Percentiles rank a stretch among this genome's conserved stretches.
These are phyloP conservation scores for Zaprionus tsacasi DNA, from an alignment of 1,140 invertebrate species.

Conservation along the genomic window DNA sequence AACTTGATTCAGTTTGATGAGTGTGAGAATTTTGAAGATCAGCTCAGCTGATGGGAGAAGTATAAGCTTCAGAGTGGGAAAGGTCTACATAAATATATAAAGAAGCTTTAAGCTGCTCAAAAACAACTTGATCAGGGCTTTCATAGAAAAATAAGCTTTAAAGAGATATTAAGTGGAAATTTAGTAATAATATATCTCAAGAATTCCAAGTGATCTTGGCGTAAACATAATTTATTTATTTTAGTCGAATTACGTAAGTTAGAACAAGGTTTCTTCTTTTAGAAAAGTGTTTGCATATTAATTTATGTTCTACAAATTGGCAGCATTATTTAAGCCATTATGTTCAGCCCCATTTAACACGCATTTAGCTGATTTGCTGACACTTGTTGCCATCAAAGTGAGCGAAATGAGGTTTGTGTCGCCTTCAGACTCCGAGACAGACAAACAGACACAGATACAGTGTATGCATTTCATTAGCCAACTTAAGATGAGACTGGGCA, in stretches of 20 bases:
- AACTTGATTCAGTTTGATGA: not conserved
- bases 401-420: slow-evolving; percentile 50
- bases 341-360: slow-evolving; percentile 30
- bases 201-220: no score
- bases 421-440: slow-evolving; percentile 19
- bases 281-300: not conserved
- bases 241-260: not conserved
- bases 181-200: no score
- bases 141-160: no score
- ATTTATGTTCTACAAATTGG: not conserved
- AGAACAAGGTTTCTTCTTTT: not conserved
- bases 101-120: not conserved
- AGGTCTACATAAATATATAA: no score
- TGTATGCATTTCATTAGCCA: slow-evolving; percentile 44
- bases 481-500: slow-evolving; percentile 27
- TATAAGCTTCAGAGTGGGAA: not conserved
- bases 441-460: not conserved
- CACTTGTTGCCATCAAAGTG: slow-evolving; percentile 34
- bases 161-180: no score
- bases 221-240: no score
- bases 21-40: slow-evolving; percentile 17
- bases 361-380: slow-evolving; percentile 28
- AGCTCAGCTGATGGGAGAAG: not conserved
- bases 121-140: not conserved
- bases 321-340: not conserved